A percentile compares a stretch with the other conserved stretches of the same genome.
Evolutionary conservation across 2,113 vertebrate species (phyloP).

Genomic region (Crotalus horridus): DNA sequence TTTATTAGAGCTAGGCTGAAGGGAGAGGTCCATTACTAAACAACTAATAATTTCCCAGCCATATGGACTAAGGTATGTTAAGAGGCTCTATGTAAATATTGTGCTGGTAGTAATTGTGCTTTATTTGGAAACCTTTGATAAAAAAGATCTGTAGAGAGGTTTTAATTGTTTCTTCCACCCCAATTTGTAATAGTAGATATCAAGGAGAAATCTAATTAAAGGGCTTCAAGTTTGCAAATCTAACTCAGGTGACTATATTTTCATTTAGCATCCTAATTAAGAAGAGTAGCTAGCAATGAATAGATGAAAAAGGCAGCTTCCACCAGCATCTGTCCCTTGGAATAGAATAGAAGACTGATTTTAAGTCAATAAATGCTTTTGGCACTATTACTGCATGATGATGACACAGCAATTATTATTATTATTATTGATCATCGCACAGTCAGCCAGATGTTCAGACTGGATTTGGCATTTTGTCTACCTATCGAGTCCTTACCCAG

Average conservation of each 20-base stretch:
- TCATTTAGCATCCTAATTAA: neutral
- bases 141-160: neutral
- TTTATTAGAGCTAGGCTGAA: neutral
- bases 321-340: neutral
- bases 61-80: neutral
- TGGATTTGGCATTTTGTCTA: too few species aligned
- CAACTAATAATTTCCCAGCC: neutral
- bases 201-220: neutral
- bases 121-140: neutral
- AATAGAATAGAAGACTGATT: neutral
- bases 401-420: neutral
- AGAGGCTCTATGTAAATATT: neutral
- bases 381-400: neutral
- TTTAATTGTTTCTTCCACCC: neutral
- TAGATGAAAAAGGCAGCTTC: neutral
- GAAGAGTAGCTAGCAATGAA: neutral
- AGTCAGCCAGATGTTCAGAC: too few species aligned
- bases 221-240: neutral
- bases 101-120: neutral
- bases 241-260: neutral
- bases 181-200: neutral
- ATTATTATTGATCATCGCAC: too few species aligned
- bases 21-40: neutral
- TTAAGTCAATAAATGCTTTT: neutral
- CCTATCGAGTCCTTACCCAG: too few species aligned